phyloP scores from a whole-genome alignment of 2,888 invertebrate species.

The Candidula unifasciata region DNA sequence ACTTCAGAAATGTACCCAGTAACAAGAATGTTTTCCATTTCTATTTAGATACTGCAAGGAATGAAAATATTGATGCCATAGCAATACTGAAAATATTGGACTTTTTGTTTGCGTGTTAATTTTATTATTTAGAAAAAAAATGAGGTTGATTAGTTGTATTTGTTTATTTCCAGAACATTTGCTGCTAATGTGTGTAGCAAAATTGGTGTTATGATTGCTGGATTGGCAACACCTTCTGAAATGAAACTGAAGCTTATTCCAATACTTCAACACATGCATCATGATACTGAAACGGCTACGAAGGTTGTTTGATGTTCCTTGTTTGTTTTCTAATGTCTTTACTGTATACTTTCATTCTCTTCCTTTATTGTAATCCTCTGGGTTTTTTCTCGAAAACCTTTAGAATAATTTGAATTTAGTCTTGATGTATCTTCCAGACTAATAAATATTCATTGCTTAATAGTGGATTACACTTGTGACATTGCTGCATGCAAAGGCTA shows the following conservation, averaged over 20 bases:
- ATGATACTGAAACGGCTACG: slow-evolving; percentile 86
- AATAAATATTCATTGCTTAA: background rate
- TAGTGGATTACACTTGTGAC: too few relatives aligned
- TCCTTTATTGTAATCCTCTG: background rate
- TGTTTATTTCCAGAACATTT: slow-evolving; percentile 85
- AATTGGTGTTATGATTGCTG: slow-evolving; percentile 95
- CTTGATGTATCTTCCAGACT: background rate
- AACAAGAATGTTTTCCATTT: too few relatives aligned
- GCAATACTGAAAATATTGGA: background rate
- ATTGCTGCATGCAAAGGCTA: too few relatives aligned
- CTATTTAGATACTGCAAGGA: too few relatives aligned
- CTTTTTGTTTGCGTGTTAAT: background rate
- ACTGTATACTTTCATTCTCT: background rate
- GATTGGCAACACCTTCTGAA: slow-evolving; percentile 92
- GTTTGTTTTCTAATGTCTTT: background rate
- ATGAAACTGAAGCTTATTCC: slow-evolving; percentile 93
- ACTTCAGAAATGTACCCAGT: too few relatives aligned
- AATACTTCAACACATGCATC: slow-evolving; percentile 94
- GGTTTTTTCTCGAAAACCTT: background rate
- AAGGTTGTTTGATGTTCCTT: slow-evolving; percentile 80
- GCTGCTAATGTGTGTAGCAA: slow-evolving; percentile 96
- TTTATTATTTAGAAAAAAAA: background rate
- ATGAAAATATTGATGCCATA: background rate
- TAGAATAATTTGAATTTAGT: background rate
- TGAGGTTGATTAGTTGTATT: background rate